These are phyloP conservation scores for Calliphora vicina DNA, from an alignment of 1,140 invertebrate species.

Conservation along the genomic window DNA sequence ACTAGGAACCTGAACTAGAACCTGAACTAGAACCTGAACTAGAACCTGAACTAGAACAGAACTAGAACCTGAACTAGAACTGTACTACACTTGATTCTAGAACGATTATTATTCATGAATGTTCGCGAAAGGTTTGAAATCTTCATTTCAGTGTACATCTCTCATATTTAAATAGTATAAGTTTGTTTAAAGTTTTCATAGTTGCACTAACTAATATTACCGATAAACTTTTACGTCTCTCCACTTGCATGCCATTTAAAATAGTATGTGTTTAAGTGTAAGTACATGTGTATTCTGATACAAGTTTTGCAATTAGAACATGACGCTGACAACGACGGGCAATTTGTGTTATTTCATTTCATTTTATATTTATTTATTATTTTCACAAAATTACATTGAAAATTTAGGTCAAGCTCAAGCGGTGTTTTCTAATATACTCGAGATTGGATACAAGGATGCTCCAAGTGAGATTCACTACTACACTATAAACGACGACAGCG, in stretches of 20 bases:
- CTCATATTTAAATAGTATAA: not conserved
- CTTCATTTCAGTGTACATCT: not conserved
- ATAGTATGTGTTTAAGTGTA: not conserved
- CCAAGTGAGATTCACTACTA: not conserved
- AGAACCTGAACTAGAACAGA: too few relatives aligned
- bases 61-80: too few relatives aligned
- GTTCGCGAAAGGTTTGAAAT: too few relatives aligned
- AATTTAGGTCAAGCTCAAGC: conserved; percentile 35
- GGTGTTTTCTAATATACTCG: conserved; percentile 32
- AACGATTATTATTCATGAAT: too few relatives aligned
- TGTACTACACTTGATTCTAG: too few relatives aligned
- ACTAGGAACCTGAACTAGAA: too few relatives aligned
- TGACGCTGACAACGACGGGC: conserved; percentile 10
- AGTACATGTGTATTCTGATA: not conserved
- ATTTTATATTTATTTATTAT: not conserved
- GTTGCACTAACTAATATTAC: not conserved
- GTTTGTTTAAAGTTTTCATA: not conserved
- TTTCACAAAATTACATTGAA: conserved; percentile 22
- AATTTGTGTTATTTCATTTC: not conserved
- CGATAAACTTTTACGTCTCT: not conserved
- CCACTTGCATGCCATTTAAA: not conserved
- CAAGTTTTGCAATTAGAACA: conserved; percentile 29
- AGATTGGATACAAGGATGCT: conserved; percentile 30
- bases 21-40: too few relatives aligned
- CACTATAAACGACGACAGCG: not conserved